These are phyloP conservation scores for Misgurnus anguillicaudatus DNA, from an alignment of 2,113 vertebrate species.

Conservation along the genomic window DNA sequence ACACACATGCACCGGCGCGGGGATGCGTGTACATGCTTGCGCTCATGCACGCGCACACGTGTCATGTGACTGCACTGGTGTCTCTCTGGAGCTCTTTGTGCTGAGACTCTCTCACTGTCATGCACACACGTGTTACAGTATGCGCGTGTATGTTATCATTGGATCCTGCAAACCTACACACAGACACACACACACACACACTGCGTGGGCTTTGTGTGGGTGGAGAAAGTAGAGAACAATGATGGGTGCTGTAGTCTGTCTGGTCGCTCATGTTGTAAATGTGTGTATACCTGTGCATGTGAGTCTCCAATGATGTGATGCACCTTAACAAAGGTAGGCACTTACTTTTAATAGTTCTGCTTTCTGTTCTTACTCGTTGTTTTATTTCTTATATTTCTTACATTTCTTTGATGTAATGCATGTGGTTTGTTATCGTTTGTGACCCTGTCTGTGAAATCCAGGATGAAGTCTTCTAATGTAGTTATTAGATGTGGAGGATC, in stretches of 20 bases:
- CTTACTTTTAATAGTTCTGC: constrained; percentile 32
- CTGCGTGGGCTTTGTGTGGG: constrained; percentile 64
- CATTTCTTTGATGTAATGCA: background rate
- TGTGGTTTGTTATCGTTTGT: background rate
- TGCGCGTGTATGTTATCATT: constrained; percentile 48
- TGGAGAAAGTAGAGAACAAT: constrained; percentile 76
- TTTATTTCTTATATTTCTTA: constrained; percentile 3
- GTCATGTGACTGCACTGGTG: constrained; percentile 65
- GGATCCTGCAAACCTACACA: constrained; percentile 54
- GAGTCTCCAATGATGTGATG: constrained; percentile 58
- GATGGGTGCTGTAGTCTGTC: constrained; percentile 68
- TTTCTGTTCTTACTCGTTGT: constrained; percentile 55
- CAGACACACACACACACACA: constrained; percentile 27
- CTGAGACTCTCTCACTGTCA: constrained; percentile 53
- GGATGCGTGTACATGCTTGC: constrained; percentile 18
- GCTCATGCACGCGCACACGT: constrained; percentile 12
- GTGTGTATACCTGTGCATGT: constrained; percentile 47
- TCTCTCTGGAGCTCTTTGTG: constrained; percentile 69
- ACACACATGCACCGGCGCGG: constrained; percentile 57
- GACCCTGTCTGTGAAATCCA: no score
- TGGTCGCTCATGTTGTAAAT: constrained; percentile 49
- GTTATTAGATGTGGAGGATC: no score
- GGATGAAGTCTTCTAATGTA: no score
- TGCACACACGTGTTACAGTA: constrained; percentile 54
- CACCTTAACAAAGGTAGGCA: constrained; percentile 67